Conservation (phyloP, 2,888 invertebrate genomes). For the Bembecia ichneumoniformis region DNA sequence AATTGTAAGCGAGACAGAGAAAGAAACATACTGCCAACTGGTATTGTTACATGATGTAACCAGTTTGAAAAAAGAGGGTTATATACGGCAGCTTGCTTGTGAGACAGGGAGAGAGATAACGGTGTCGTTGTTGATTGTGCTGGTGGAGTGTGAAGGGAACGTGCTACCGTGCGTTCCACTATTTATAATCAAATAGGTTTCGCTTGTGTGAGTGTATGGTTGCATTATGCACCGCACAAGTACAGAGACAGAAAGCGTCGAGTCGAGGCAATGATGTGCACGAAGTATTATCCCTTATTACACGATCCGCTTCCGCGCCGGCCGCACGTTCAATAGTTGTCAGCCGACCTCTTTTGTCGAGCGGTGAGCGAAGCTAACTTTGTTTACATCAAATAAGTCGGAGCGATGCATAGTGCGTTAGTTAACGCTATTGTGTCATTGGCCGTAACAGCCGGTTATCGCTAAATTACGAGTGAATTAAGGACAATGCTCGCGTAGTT, state of each 20-base stretch:
- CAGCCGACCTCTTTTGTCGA: conserved; percentile 56
- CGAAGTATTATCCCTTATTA: conserved; percentile 70
- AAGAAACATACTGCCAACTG: conserved; percentile 26
- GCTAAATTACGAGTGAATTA: conserved; percentile 55
- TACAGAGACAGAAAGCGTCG: conserved; percentile 40
- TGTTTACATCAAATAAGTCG: conserved; percentile 57
- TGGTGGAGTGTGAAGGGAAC: conserved; percentile 66
- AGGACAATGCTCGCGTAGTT: conserved; percentile 48
- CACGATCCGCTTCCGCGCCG: conserved; percentile 61
- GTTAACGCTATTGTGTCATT: conserved; percentile 64
- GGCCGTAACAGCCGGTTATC: conserved; percentile 50
- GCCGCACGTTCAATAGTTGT: conserved; percentile 63
- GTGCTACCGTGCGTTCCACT: conserved; percentile 71
- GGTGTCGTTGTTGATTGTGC: conserved; percentile 58
- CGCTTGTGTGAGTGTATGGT: conserved; percentile 52
- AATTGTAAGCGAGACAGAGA: conserved; percentile 37
- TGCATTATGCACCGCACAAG: conserved; percentile 62
- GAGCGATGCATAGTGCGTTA: conserved; percentile 60
- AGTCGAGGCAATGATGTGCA: conserved; percentile 64
- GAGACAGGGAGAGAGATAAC: conserved; percentile 35
- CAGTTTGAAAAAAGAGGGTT: conserved; percentile 38
- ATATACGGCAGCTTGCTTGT: conserved; percentile 18
- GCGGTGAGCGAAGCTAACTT: conserved; percentile 55
- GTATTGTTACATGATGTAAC: conserved; percentile 61
- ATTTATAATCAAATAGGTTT: conserved; percentile 66